These are phyloP conservation scores for Anomalospiza imberbis DNA, from an alignment of 2,797 vertebrate genomes.

Conservation along the genomic window DNA sequence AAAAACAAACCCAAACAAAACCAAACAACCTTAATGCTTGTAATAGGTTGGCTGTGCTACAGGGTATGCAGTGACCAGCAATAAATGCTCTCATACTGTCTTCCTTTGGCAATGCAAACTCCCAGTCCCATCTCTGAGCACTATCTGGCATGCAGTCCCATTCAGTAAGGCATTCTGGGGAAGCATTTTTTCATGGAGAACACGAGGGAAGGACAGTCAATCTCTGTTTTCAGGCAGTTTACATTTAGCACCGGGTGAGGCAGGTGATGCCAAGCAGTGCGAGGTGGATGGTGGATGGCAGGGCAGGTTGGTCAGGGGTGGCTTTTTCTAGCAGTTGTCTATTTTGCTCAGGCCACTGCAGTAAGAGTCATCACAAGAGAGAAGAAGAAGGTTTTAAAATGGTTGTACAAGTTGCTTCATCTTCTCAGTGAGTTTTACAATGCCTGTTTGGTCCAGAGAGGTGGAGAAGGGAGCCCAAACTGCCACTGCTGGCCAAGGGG, in stretches of 20 bases:
- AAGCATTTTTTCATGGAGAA: background rate
- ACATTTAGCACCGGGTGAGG: background rate
- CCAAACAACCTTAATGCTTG: background rate
- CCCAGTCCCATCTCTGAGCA: background rate
- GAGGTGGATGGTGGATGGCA: background rate
- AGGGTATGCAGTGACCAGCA: background rate
- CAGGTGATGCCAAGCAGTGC: rapidly evolving
- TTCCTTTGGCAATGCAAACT: background rate
- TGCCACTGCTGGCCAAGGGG: rapidly evolving
- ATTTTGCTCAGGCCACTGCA: background rate
- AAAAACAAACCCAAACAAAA: background rate
- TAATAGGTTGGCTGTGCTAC: background rate
- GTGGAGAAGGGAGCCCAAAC: background rate
- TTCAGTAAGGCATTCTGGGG: background rate
- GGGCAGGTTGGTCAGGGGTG: no score
- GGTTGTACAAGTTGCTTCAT: background rate
- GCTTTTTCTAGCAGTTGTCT: background rate
- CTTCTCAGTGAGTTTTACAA: background rate
- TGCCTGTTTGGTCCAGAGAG: background rate
- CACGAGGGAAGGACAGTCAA: background rate
- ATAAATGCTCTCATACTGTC: background rate
- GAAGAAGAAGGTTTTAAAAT: background rate
- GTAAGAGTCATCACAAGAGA: background rate
- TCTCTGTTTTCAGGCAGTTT: background rate
- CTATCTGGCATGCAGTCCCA: background rate